Conservation (phyloP, 1,140 invertebrate species). For the Solenopsis fugax region DNA sequence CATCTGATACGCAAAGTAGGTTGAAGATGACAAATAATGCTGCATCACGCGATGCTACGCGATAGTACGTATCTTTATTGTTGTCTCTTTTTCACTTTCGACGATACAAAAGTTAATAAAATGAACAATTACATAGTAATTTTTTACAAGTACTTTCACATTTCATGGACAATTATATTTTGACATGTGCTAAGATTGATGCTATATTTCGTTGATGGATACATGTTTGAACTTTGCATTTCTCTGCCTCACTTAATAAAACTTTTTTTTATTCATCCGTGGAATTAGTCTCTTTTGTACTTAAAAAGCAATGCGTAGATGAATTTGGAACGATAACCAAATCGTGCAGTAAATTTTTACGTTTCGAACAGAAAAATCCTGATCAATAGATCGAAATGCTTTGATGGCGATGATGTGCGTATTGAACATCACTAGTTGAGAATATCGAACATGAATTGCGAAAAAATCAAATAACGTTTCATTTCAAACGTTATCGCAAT, state of each 20-base stretch:
- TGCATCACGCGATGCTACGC: constrained; percentile 27
- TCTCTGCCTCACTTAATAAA: neutral
- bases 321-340: neutral
- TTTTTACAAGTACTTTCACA: neutral
- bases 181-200: neutral
- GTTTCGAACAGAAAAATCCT: neutral
- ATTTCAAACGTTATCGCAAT: neutral
- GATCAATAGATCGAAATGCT: neutral
- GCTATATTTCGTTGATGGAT: neutral
- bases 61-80: neutral
- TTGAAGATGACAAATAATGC: constrained; percentile 49
- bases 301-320: neutral
- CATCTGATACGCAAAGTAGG: constrained; percentile 49
- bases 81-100: neutral
- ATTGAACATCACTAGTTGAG: neutral
- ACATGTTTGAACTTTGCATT: neutral
- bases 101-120: neutral
- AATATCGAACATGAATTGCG: constrained; percentile 22
- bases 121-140: neutral
- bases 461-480: constrained; percentile 1
- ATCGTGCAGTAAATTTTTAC: neutral
- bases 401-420: neutral
- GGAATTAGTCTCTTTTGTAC: neutral
- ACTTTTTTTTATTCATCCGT: neutral
- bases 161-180: neutral